Base-by-base conservation (phyloP, 2,888 invertebrate genomes). In the Trachelus stipa region DNA sequence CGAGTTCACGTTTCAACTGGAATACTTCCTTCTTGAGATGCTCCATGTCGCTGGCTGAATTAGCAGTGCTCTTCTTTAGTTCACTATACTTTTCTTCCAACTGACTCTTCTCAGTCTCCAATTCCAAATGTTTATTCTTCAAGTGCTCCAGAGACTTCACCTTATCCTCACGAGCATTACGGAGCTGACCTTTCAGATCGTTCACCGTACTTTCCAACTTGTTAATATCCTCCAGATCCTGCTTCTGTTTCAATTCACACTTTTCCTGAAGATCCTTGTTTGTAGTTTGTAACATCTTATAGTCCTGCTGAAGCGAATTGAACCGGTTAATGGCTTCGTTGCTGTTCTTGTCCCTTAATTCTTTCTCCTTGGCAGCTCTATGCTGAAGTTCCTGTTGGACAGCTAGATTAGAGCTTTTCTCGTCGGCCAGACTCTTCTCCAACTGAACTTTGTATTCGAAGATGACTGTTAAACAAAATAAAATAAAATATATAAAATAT, bases 381-480 rank as follows among this genome's bases (percentile, higher is more conserved):
- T 91, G 88, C 79, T 91, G 90, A 11, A 91, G 83, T 79, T 91
- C 91, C 77, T 91, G 89, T 75, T 90, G 91, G 9, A 86, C 86
- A 1, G 88, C 89, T 0, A 86, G 87, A 69, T 90, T 91, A 11
- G 91, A 88, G 40, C 87, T 91, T 76, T 91, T 91, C 81, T 91
- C 91, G 79, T 91, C 91, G 30, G 89, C 87, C 74, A 91, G 79
- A 2, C 90, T 90, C 75, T 90, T 91, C 75, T 91, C 91, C 78
- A 91, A 40, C 0, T 90, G 88, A 6, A 88, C 85, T 83, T 90
- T 91, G 85, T 91, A 91, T 80, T 91, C 90, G 79, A 89, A 91
- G 77, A 91, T 89, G 68, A 91, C 91, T 91, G 83, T 1, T 83
- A 86, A 78, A 68, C 4, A 69, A 81, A 68, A 34, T 9, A 11